Percentiles rank a stretch among this genome's conserved stretches.
Conservation (phyloP, 2,113 vertebrate species). For the Ahaetulla prasina region DNA sequence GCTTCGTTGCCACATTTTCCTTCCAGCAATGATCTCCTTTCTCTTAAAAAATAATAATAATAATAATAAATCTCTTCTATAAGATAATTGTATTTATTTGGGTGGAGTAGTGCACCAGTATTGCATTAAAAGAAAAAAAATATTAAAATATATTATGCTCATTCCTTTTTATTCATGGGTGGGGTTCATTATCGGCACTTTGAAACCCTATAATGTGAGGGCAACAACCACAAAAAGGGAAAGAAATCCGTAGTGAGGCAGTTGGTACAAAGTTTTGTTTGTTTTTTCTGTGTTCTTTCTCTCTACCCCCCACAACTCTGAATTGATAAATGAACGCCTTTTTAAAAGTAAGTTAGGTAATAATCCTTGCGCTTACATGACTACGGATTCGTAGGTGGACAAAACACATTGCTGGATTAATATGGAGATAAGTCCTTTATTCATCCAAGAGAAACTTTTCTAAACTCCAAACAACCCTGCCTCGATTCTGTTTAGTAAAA, state of each 20-base stretch:
- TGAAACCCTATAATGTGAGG: constrained; percentile 50
- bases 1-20: neutral
- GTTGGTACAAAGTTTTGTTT: neutral
- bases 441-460: neutral
- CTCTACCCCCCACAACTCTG: neutral
- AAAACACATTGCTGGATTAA: neutral
- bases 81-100: constrained; percentile 38
- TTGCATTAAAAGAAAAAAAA: constrained; percentile 65
- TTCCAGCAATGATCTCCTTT: neutral
- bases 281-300: neutral
- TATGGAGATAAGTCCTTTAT: neutral
- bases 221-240: constrained; percentile 37
- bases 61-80: neutral
- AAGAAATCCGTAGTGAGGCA: constrained; percentile 21
- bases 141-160: constrained; percentile 69
- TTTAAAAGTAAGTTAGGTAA: neutral
- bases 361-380: neutral
- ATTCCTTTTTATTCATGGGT: constrained; percentile 71
- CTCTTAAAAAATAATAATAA: neutral
- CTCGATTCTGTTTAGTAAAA: neutral
- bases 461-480: neutral
- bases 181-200: constrained; percentile 46
- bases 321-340: constrained; percentile 25
- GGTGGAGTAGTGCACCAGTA: constrained; percentile 49
- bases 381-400: neutral